Base-by-base conservation (phyloP, 2,797 vertebrate genomes). In the Hapalemur alaotrensis region DNA sequence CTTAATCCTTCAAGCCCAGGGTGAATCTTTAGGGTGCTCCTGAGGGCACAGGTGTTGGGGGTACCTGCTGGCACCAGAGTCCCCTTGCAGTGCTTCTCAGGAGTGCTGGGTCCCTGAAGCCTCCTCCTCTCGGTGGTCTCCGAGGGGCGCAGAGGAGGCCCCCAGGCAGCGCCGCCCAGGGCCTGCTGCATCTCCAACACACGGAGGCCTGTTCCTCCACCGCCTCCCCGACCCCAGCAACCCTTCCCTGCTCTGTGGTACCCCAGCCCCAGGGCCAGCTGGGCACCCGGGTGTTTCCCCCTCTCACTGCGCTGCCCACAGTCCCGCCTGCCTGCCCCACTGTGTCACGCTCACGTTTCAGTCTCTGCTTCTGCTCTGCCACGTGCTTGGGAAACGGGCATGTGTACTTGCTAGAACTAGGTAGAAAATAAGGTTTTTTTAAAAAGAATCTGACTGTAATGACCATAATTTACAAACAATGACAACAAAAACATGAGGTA, bases 271-370 rank as follows among this genome's bases (percentile, higher is more conserved):
- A 7, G 28, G 18, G 35, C 10, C 23, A 2, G 17, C 25, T 7
- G 23, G 2, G 8, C 17, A 0, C 15, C 28, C 8, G 7, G 22
- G 9, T 6, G 13, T 10, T 23, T 32, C 50, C 70, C 12, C 13
- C 35, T 30, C 7, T 43, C 11, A 0, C 3, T 0, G 8, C 1
- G 4, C 32, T 13, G 1, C 17, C 10, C 30, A 9, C 9, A 0
- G 38, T 0, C 10, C 12, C 2, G 2, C 25, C 22, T 1, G 14
- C 7, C 52, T 8, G 22, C 11, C 20, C 15, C 10, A 25, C 1
- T 43, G 7, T 14, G 11, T 18, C 41, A 0, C 30, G n/a, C 38
- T 6, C 15, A 22, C 6, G 3, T 41, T 35, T 35, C 12, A 9
- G 6, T 69, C 63, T 4, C 7, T 4, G 18, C 11, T 48, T 35